phyloP scores from a whole-genome alignment of 2,797 vertebrate species.

The Simalia tracyae region DNA sequence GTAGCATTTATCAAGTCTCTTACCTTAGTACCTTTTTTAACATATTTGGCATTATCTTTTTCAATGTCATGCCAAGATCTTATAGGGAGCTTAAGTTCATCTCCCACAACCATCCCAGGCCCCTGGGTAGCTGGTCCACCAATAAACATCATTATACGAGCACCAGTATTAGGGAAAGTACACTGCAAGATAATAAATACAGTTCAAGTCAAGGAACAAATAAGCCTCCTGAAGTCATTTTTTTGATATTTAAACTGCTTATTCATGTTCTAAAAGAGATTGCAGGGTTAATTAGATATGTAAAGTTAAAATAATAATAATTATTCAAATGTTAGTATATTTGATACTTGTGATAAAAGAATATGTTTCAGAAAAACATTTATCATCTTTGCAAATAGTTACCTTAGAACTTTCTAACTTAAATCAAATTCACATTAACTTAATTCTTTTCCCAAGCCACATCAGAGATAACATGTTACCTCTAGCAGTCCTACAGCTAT shows the following conservation, averaged over 20 bases:
- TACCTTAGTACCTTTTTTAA: slow-evolving; percentile 96
- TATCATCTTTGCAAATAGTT: neutral
- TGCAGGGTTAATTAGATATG: neutral
- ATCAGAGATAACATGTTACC: slow-evolving; percentile 70
- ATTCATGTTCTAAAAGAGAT: neutral
- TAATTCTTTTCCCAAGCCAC: neutral
- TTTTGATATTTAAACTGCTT: neutral
- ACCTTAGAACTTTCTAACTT: neutral
- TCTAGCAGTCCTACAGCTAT: slow-evolving; percentile 95
- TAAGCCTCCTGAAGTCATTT: neutral
- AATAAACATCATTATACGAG: slow-evolving; percentile 94
- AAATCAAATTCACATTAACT: neutral
- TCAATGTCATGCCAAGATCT: slow-evolving; percentile 98
- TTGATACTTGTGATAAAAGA: neutral
- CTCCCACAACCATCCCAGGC: slow-evolving; percentile 96
- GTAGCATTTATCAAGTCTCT: slow-evolving; percentile 36
- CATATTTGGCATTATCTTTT: slow-evolving; percentile 96
- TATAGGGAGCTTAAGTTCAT: slow-evolving; percentile 92
- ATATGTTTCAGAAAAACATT: neutral
- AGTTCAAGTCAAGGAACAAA: slow-evolving; percentile 20
- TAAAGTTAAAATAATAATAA: neutral
- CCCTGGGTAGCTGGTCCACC: slow-evolving; percentile 94
- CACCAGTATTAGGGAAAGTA: slow-evolving; percentile 94
- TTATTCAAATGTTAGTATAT: neutral
- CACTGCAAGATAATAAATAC: slow-evolving; percentile 75